Evolutionary conservation across 2,888 invertebrate species (phyloP).

Genomic region (Troides helena): DNA sequence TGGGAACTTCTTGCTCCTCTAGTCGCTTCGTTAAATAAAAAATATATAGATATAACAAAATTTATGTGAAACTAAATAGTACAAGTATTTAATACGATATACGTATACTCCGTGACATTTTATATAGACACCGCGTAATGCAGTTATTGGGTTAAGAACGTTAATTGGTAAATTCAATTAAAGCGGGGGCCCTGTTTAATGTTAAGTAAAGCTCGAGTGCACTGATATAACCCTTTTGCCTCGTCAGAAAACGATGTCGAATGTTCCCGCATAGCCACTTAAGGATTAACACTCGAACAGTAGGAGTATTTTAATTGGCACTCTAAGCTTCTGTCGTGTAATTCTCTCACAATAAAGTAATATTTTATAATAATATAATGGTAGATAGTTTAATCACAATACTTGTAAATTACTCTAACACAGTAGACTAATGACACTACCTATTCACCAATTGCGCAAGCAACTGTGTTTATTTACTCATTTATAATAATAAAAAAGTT

Average conservation of each 20-base stretch:
- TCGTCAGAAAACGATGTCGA: constrained; percentile 15
- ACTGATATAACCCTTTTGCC: constrained; percentile 21
- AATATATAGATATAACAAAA: background rate
- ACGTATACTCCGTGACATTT: background rate
- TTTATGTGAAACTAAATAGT: background rate
- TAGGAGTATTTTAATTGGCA: constrained; percentile 26
- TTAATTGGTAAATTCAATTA: constrained; percentile 39
- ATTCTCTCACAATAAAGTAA: constrained; percentile 25
- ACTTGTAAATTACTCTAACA: background rate
- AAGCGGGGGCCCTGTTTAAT: constrained; percentile 33
- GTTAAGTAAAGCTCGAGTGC: constrained; percentile 31
- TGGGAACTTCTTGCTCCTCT: too few relatives aligned
- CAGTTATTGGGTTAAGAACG: constrained; percentile 33
- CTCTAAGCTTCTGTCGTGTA: constrained; percentile 8
- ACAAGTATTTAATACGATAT: background rate
- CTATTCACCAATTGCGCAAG: background rate
- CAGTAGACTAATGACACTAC: background rate
- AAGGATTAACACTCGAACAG: constrained; percentile 27
- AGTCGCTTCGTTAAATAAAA: too few relatives aligned
- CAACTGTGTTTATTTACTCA: background rate
- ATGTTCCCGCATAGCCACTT: constrained; percentile 28
- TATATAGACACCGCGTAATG: background rate
- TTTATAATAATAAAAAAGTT: background rate
- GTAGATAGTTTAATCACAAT: background rate
- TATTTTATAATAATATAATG: constrained; percentile 15